These are phyloP conservation scores for Troglohyphantes excavatus DNA, from an alignment of 2,888 invertebrate genomes.

Conservation along the genomic window DNA sequence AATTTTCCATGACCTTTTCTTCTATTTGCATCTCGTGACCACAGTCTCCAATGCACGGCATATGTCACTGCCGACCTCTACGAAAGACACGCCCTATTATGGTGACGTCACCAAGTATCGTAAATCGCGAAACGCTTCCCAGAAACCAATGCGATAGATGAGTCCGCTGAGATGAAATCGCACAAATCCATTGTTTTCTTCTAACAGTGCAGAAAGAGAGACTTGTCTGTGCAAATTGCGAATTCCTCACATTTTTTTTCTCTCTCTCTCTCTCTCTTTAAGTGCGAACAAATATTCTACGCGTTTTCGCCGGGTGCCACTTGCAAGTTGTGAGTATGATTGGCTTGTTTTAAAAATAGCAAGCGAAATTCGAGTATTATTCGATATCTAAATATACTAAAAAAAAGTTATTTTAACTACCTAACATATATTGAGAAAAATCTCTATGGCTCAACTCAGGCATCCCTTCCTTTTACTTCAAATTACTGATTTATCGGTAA, in stretches of 20 bases:
- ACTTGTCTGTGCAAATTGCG: background rate
- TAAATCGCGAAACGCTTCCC: constrained; percentile 46
- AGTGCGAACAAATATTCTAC: no score
- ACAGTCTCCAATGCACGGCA: constrained; percentile 1
- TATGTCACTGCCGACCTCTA: constrained; percentile 3
- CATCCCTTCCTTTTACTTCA: no score
- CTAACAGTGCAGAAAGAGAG: background rate
- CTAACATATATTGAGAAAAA: no score
- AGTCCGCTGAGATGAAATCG: constrained; percentile 1
- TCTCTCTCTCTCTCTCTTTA: background rate
- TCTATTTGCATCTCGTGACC: constrained; percentile 55
- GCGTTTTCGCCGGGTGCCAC: no score
- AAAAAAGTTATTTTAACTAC: no score
- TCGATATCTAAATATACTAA: no score
- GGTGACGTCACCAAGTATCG: constrained; percentile 50
- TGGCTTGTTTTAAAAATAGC: no score
- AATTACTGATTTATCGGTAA: no score
- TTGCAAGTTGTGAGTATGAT: no score
- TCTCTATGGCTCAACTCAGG: no score
- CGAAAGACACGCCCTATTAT: constrained; percentile 23
- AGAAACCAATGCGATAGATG: constrained; percentile 22
- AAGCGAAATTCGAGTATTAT: no score
- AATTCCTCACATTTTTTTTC: background rate
- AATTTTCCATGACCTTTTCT: background rate
- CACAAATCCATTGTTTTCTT: constrained; percentile 15